Conservation (phyloP, 1,140 invertebrate genomes). For the Cydia fagiglandana region DNA sequence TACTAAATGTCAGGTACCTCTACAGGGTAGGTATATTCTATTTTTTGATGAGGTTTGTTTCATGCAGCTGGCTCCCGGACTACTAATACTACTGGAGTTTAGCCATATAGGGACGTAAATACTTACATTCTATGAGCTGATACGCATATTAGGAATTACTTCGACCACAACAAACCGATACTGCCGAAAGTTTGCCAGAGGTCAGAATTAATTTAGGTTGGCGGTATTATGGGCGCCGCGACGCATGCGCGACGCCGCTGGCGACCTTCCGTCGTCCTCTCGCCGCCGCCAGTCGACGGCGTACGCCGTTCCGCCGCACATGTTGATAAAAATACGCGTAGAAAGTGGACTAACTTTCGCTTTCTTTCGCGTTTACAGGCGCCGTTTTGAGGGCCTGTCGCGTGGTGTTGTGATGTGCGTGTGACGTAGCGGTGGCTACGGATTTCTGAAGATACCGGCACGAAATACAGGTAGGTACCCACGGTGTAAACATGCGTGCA, state of each 20-base stretch:
- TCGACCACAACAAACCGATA: constrained; percentile 26
- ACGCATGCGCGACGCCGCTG: constrained; percentile 61
- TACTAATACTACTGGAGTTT: too few relatives aligned
- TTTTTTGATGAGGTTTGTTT: too few relatives aligned
- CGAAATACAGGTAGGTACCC: constrained; percentile 42
- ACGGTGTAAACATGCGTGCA: neutral
- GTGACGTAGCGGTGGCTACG: constrained; percentile 13
- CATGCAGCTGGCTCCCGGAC: too few relatives aligned
- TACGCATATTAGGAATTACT: neutral
- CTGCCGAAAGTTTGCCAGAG: constrained; percentile 43
- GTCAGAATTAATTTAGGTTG: constrained; percentile 50
- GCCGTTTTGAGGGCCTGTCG: constrained; percentile 33
- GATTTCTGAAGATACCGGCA: constrained; percentile 28
- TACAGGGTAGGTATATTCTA: too few relatives aligned
- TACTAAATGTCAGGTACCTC: too few relatives aligned
- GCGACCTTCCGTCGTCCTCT: constrained; percentile 74
- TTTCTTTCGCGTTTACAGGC: constrained; percentile 45
- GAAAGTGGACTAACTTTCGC: constrained; percentile 57
- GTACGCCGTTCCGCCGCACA: constrained; percentile 54
- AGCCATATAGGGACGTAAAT: too few relatives aligned
- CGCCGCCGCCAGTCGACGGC: constrained; percentile 53
- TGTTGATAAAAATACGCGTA: constrained; percentile 51
- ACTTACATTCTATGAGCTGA: neutral
- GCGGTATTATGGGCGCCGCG: constrained; percentile 38
- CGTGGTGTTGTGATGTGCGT: constrained; percentile 44